Base-by-base conservation (phyloP, 2,888 invertebrate species). In the Xylocampa areola region DNA sequence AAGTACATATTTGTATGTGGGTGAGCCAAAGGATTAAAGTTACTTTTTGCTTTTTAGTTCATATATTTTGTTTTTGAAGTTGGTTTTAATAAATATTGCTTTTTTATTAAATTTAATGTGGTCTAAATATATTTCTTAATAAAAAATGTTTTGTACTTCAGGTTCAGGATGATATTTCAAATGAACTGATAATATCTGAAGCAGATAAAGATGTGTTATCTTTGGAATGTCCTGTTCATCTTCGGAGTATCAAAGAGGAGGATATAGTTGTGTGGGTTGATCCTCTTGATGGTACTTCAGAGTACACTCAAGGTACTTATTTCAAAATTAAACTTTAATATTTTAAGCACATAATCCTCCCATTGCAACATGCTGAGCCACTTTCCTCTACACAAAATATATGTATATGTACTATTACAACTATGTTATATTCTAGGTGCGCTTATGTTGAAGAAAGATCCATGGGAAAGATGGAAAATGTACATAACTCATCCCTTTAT, bases 191-290 rank as follows among this genome's bases (percentile, higher is more conserved):
- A 49, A 96, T 97, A 33, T 94, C 95, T 5, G 96, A 97, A 33
- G 92, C 94, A 66, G 97, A 97, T 84, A 94, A 95, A 65, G 96
- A 96, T 21, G 95, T 98, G 13, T 79, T 95, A 5, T 80, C 89
- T 32, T 67, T 94, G 49, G 87, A 94, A 47, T 97, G 98, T 79
- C 98, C 98, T 0, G 84, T 92, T 1, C 94, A 96, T 45, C 94
- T 97, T 44, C 84, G 90, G 53, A 86, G 95, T 73, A 89, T 96
- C 1, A 94, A 95, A 63, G 97, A 97, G 61, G 96, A 98, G 76
- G 98, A 99, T 80, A 95, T 98, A 70, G 98, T 98, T 8, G 95
- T 99, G 16, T 99, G 99, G 99, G 98, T 99, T 0, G 99, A 99
- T 94, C 99, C 99, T 0, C 92, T 99, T 6, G 99, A 99, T 95